Percentiles rank a stretch among this genome's conserved stretches.
Conservation (phyloP, 1,140 invertebrate species). For the Sminthurides bifidus region DNA sequence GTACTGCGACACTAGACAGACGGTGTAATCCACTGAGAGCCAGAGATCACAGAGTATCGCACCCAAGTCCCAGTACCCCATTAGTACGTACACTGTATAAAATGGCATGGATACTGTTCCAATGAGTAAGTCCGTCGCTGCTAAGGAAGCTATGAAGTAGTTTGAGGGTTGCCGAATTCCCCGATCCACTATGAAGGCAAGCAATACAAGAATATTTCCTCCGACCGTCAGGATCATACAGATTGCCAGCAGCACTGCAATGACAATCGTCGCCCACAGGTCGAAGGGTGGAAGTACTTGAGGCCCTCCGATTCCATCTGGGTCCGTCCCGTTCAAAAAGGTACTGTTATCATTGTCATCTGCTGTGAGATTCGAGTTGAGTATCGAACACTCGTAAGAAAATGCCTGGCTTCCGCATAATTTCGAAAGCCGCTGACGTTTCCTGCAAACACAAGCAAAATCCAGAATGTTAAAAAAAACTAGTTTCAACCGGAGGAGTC, state of each 20-base stretch:
- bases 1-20: constrained; percentile 97
- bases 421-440: constrained; percentile 15
- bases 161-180: constrained; percentile 97
- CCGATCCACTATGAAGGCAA: constrained; percentile 93
- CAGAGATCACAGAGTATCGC: constrained; percentile 91
- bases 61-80: constrained; percentile 93
- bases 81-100: constrained; percentile 89
- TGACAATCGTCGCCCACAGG: constrained; percentile 80
- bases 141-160: constrained; percentile 97
- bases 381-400: constrained; percentile 21
- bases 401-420: constrained; percentile 16
- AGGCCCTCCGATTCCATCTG: neutral
- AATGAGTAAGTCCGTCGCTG: constrained; percentile 95
- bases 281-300: constrained; percentile 65
- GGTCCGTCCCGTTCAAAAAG: neutral
- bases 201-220: constrained; percentile 90
- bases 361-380: constrained; percentile 14
- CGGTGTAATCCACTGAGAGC: constrained; percentile 97
- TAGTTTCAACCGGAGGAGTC: neutral
- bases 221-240: constrained; percentile 85
- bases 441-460: constrained; percentile 11
- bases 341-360: constrained; percentile 7
- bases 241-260: constrained; percentile 74
- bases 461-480: constrained; percentile 9
- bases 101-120: constrained; percentile 87